Evolutionary conservation across 2,888 invertebrate species (phyloP).

Genomic region (Julus scandinavius): DNA sequence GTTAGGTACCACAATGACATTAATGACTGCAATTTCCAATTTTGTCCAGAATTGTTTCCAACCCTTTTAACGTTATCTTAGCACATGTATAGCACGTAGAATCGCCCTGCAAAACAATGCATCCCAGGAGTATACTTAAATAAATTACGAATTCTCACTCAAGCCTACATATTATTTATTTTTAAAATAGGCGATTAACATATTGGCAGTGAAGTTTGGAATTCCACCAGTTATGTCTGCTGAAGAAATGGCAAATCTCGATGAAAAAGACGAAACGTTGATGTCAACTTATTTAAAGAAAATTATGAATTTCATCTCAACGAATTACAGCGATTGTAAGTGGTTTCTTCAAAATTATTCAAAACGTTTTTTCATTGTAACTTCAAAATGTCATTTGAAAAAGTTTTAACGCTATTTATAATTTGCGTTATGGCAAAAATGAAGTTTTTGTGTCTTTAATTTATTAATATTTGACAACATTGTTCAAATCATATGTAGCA

Average conservation of each 20-base stretch:
- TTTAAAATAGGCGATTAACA: conserved; percentile 45
- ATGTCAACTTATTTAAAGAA: conserved; percentile 50
- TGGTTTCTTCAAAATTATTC: neutral
- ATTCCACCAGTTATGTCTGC: conserved; percentile 50
- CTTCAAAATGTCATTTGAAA: no score
- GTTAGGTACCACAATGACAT: neutral
- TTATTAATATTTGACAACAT: no score
- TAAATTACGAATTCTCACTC: neutral
- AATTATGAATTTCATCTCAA: conserved; percentile 48
- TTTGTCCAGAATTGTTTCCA: neutral
- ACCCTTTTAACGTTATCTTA: neutral
- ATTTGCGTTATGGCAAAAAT: no score
- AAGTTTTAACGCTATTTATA: no score
- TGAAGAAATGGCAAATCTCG: conserved; percentile 42
- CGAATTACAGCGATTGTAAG: conserved; percentile 44
- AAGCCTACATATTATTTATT: neutral
- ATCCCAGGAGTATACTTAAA: neutral
- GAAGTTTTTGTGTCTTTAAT: no score
- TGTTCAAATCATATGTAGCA: no score
- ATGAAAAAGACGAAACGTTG: conserved; percentile 43
- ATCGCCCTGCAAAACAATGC: neutral
- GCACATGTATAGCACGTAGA: neutral
- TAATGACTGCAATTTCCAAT: neutral
- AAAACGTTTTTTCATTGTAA: no score
- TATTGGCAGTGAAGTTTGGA: conserved; percentile 50